These are phyloP conservation scores for Atherinomorus stipes DNA, from an alignment of 2,113 vertebrate genomes.

Conservation along the genomic window DNA sequence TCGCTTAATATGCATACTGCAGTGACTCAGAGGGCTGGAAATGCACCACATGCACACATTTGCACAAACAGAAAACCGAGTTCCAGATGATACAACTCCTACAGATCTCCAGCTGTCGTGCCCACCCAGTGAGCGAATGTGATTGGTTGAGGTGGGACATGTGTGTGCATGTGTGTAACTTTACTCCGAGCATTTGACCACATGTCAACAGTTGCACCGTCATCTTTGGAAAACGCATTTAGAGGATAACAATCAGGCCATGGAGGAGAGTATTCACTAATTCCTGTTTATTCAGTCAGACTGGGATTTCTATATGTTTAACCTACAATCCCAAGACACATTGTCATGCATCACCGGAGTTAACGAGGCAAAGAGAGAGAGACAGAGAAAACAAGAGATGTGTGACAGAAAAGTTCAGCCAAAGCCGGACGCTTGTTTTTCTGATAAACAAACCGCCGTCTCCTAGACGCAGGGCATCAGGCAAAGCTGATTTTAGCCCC, in stretches of 20 bases:
- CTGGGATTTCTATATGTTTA: background rate
- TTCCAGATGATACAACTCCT: slow-evolving; percentile 65
- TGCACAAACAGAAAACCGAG: slow-evolving; percentile 15
- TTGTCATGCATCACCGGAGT: background rate
- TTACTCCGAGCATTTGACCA: slow-evolving; percentile 61
- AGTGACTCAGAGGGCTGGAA: slow-evolving; percentile 11
- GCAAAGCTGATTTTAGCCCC: slow-evolving; percentile 64
- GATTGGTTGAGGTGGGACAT: slow-evolving; percentile 44
- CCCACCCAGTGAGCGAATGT: slow-evolving; percentile 61
- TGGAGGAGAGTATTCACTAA: slow-evolving; percentile 29
- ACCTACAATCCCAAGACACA: background rate
- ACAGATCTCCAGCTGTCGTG: slow-evolving; percentile 66
- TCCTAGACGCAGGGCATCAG: slow-evolving; percentile 54
- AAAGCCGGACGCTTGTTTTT: slow-evolving; percentile 49
- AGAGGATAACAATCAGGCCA: slow-evolving; percentile 41
- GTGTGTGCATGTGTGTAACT: slow-evolving; percentile 49
- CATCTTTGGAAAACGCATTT: slow-evolving; percentile 39
- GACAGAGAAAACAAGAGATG: slow-evolving; percentile 6
- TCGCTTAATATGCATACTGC: slow-evolving; percentile 6
- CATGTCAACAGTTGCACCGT: slow-evolving; percentile 70
- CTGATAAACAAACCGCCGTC: slow-evolving; percentile 60
- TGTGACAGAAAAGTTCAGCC: slow-evolving; percentile 28
- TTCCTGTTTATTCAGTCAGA: slow-evolving; percentile 16
- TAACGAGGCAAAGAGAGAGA: background rate
- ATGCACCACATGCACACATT: background rate